Percentiles rank a stretch among this genome's conserved stretches.
Evolutionary conservation across 1,140 invertebrate species (phyloP).

Genomic region (Hydropsyche tenuis): DNA sequence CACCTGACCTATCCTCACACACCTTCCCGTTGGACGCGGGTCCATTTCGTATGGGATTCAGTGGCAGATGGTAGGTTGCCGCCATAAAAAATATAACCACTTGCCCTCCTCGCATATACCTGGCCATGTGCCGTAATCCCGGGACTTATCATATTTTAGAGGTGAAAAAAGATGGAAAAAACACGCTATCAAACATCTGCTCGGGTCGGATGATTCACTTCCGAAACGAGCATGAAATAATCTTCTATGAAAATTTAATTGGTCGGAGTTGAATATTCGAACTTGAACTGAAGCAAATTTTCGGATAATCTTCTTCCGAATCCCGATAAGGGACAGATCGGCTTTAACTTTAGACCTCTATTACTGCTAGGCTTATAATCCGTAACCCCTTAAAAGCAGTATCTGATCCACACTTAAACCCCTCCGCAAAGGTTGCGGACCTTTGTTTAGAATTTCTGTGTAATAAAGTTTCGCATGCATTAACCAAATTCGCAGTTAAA

Average conservation of each 20-base stretch:
- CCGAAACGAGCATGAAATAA: not conserved
- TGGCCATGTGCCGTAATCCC: conserved; percentile 25
- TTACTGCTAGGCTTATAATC: too few species aligned
- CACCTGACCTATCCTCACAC: conserved; percentile 31
- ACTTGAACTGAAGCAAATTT: not conserved
- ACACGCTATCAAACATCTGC: conserved; percentile 2
- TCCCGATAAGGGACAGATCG: too few species aligned
- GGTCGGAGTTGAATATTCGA: not conserved
- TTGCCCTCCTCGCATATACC: conserved; percentile 20
- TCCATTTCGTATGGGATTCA: conserved; percentile 15
- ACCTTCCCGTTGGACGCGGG: not conserved
- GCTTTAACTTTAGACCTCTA: too few species aligned
- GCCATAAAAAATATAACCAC: conserved; percentile 9
- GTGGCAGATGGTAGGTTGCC: conserved; percentile 8
- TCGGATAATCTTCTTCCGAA: too few species aligned
- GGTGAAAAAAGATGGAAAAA: conserved; percentile 2
- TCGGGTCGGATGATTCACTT: conserved; percentile 2
- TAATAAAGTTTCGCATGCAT: too few species aligned
- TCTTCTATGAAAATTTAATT: not conserved
- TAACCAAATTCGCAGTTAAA: too few species aligned
- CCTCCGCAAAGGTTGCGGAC: too few species aligned
- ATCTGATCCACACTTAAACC: too few species aligned
- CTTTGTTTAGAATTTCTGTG: too few species aligned
- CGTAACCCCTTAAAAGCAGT: too few species aligned
- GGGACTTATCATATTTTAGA: conserved; percentile 29